Conservation (phyloP, 1,140 invertebrate genomes). For the Drosophila oshimai region DNA sequence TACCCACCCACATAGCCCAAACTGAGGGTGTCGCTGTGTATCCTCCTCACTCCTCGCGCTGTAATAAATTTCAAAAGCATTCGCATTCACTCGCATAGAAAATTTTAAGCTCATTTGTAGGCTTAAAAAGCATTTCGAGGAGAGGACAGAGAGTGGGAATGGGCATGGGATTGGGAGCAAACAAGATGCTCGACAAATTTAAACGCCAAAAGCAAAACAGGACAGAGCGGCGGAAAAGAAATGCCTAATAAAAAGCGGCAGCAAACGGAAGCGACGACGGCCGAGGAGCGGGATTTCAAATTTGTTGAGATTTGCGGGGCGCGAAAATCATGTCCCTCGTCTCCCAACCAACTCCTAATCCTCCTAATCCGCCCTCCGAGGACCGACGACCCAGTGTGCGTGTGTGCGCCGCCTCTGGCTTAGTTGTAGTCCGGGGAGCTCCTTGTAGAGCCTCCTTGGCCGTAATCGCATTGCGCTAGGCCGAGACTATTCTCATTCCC, state of each 20-base stretch:
- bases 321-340: constrained; percentile 59
- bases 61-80: constrained; percentile 82
- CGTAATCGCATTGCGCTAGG: constrained; percentile 63
- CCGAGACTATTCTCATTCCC: constrained; percentile 33
- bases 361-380: constrained; percentile 14
- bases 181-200: constrained; percentile 70
- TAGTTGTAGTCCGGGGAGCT: constrained; percentile 18
- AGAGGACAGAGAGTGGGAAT: neutral
- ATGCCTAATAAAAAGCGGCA: constrained; percentile 66
- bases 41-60: constrained; percentile 19
- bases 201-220: constrained; percentile 63
- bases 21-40: constrained; percentile 9
- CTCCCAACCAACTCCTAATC: neutral
- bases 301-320: constrained; percentile 76
- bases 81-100: constrained; percentile 80
- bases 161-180: constrained; percentile 10
- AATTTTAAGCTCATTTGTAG: constrained; percentile 82
- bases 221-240: constrained; percentile 40
- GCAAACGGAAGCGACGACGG: constrained; percentile 66
- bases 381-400: constrained; percentile 8
- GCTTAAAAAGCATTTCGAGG: constrained; percentile 63
- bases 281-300: constrained; percentile 55
- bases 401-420: constrained; percentile 29
- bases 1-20: constrained; percentile 17
- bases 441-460: neutral